Evolutionary conservation across 2,797 vertebrate species (phyloP), one percentile per base, ranked within the genome.

Genomic region (Rhadinocentrus ornatus): DNA sequence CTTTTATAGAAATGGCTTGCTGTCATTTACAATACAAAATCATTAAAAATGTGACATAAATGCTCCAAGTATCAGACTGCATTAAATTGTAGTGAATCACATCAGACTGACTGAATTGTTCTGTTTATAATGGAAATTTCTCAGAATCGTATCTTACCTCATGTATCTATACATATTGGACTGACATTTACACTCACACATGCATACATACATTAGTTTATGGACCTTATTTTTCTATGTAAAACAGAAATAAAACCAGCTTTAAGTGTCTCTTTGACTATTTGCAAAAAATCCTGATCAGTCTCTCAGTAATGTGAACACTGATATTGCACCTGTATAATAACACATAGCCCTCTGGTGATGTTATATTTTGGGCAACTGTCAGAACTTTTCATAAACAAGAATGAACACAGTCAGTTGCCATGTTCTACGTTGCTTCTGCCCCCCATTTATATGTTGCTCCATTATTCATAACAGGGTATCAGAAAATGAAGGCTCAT

Each of bases 401-500:
- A 75, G 78, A 75, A 80, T 82, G 83, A 90, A 87, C 79, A 87
- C 86, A 91, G 83, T 84, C 87, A 90, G 81, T 84, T 74, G 46
- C 81, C 66, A 71, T 83, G 71, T 82, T 89, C 85, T 37, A 52
- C 32, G 44, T 81, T 81, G 76, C 82, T 81, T 78, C 69, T 85
- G 82, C 81, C 82, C 82, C 82, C 83, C 84, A 70, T 90, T 92
- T 88, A 86, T 83, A 85, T 86, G 73, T 84, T 81, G 73, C 82
- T 90, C 82, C 84, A 93, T 92, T 86, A 92, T 93, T 93, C 86
- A 90, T 89, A 86, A 85, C 83, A 80, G 69, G 81, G 85, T 87
- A 87, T 90, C 73, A 81, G 73, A 85, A 90, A 89, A 90, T 86
- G 90, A 92, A 88, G 85, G 86, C 89, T 93, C 89, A 91, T 93